These are phyloP conservation scores for Lucifuga dentata DNA, from an alignment of 2,113 vertebrate species.

Conservation along the genomic window DNA sequence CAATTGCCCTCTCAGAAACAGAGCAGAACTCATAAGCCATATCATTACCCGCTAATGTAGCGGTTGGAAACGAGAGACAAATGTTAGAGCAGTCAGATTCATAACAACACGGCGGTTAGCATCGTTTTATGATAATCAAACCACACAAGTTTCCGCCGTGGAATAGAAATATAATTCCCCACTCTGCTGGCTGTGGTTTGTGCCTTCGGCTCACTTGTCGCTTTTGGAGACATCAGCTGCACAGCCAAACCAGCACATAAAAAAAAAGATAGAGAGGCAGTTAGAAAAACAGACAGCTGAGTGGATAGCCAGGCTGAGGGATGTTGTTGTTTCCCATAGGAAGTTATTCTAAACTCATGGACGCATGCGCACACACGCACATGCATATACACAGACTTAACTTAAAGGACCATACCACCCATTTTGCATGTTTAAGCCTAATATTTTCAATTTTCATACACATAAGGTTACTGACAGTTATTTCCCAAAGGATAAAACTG, in stretches of 20 bases:
- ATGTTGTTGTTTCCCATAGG: constrained; percentile 31
- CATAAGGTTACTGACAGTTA: no score
- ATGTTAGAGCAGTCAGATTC: constrained; percentile 29
- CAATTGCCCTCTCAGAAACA: constrained; percentile 7
- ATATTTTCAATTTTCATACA: no score
- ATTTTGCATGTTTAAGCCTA: no score
- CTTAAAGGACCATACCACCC: no score
- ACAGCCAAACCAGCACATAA: constrained; percentile 31
- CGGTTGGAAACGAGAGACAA: constrained; percentile 34
- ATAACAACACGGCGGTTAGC: constrained; percentile 38
- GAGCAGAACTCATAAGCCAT: constrained; percentile 22
- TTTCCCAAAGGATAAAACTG: no score
- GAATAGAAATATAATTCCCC: constrained; percentile 33
- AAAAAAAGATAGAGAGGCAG: background rate
- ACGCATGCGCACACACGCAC: background rate
- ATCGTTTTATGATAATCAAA: constrained; percentile 39
- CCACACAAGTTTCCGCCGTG: constrained; percentile 54
- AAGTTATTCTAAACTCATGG: constrained; percentile 10
- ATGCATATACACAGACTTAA: constrained; percentile 7
- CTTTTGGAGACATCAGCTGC: constrained; percentile 48
- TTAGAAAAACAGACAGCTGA: constrained; percentile 1
- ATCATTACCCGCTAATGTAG: constrained; percentile 37
- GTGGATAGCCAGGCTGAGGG: background rate
- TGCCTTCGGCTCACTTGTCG: background rate
- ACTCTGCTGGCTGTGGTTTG: constrained; percentile 18